phyloP scores from a whole-genome alignment of 2,888 invertebrate genomes.

The Limnephilus lunatus region DNA sequence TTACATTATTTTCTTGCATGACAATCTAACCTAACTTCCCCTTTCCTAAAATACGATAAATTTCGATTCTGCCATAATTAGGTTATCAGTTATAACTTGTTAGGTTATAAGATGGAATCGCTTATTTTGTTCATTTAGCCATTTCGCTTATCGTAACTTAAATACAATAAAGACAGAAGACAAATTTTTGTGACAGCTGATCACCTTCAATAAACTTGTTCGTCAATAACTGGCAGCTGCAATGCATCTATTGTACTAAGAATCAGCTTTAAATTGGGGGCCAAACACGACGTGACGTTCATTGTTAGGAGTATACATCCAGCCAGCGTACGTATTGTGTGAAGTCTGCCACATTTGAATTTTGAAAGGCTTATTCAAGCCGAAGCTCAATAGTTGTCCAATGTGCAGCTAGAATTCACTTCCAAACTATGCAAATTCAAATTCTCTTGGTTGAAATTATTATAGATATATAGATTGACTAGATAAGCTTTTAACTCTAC shows the following conservation, averaged over 20 bases:
- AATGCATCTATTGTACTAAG: neutral
- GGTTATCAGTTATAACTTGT: too few species aligned
- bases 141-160: neutral
- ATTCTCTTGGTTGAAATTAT: neutral
- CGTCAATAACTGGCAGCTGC: neutral
- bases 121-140: neutral
- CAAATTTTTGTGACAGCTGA: neutral
- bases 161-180: neutral
- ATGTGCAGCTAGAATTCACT: neutral
- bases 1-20: neutral
- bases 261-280: too few species aligned
- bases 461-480: neutral
- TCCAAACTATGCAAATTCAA: neutral
- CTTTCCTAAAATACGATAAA: neutral
- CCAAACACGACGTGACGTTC: neutral
- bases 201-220: neutral
- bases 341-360: neutral
- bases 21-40: neutral
- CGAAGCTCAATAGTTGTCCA: neutral
- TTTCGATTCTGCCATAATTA: too few species aligned
- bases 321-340: neutral
- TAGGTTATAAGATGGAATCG: too few species aligned
- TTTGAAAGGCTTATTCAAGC: neutral
- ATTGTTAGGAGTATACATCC: neutral
- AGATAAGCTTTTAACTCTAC: neutral